phyloP scores from a whole-genome alignment of 2,113 vertebrate species.

The Atrichornis clamosus region DNA sequence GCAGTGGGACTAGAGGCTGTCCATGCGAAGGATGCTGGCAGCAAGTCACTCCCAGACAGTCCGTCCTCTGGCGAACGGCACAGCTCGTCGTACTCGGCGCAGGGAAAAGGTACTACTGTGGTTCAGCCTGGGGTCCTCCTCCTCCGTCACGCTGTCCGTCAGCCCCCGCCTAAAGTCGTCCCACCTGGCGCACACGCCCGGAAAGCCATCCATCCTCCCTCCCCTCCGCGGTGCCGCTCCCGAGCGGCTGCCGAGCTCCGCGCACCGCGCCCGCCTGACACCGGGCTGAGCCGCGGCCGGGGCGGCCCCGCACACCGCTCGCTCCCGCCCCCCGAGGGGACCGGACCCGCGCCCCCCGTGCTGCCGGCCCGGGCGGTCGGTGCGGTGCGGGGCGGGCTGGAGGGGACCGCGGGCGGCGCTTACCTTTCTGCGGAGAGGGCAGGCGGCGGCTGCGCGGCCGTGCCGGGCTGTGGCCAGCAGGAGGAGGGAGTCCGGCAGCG shows the following conservation, averaged over 20 bases:
- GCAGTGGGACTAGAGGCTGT: rapidly evolving
- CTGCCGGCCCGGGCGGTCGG: no score
- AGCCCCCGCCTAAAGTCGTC: no score
- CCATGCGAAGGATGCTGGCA: no score
- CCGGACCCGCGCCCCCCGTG: background rate
- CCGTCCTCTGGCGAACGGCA: rapidly evolving
- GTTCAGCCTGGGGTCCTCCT: background rate
- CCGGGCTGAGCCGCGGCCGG: no score
- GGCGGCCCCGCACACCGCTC: background rate
- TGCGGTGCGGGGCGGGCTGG: background rate
- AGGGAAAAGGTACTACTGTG: rapidly evolving
- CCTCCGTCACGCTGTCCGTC: background rate
- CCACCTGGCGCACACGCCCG: background rate
- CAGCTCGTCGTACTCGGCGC: background rate
- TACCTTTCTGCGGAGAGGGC: constrained; percentile 11
- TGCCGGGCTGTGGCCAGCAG: background rate
- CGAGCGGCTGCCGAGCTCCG: no score
- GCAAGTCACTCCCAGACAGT: no score
- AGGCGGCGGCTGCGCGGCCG: background rate
- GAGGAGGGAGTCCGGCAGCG: background rate
- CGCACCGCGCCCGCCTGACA: no score
- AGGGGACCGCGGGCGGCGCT: background rate
- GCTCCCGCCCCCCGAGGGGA: no score
- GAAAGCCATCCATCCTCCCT: no score
- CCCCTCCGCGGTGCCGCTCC: background rate